phyloP scores from a whole-genome alignment of 1,140 invertebrate species.

The Penaeus chinensis region DNA sequence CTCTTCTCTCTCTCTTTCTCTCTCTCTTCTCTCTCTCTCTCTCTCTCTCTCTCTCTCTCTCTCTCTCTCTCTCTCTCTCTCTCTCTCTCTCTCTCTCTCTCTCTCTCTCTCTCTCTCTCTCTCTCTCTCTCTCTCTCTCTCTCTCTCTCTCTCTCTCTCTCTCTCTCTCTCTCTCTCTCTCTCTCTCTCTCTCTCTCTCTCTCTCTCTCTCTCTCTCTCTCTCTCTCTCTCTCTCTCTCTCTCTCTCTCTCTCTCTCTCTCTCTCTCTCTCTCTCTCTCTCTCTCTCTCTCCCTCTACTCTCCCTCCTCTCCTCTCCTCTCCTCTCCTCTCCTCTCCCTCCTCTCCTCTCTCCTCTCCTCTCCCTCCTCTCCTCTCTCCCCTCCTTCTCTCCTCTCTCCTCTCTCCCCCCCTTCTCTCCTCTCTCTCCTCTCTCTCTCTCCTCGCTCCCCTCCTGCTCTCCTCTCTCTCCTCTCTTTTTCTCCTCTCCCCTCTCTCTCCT shows the following conservation, averaged over 20 bases:
- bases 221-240: too few species aligned
- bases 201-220: too few species aligned
- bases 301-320: neutral
- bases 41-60: neutral
- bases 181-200: too few species aligned
- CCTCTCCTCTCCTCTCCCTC: neutral
- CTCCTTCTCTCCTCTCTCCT: neutral
- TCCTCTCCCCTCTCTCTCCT: too few species aligned
- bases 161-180: too few species aligned
- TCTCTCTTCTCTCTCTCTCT: neutral
- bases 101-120: too few species aligned
- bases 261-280: too few species aligned
- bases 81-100: neutral
- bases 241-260: too few species aligned
- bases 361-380: constrained; percentile 6
- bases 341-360: neutral
- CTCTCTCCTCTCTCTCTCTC: neutral
- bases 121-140: neutral
- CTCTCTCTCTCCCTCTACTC: neutral
- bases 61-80: constrained; percentile 6
- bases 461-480: too few species aligned
- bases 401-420: neutral
- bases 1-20: neutral
- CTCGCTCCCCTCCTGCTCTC: neutral
- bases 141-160: neutral